Evolutionary conservation across 2,888 invertebrate species (phyloP).

Genomic region (Agonopterix arenella): DNA sequence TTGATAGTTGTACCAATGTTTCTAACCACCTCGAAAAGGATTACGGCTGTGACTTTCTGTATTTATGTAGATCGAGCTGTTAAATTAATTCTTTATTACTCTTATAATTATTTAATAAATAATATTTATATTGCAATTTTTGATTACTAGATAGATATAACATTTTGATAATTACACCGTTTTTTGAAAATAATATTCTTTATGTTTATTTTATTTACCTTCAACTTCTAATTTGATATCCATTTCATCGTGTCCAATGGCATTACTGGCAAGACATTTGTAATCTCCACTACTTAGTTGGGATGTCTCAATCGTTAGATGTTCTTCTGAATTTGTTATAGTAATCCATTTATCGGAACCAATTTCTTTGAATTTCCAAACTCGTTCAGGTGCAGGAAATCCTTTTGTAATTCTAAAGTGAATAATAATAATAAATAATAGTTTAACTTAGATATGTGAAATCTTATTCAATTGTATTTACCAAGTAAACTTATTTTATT

Average conservation of each 20-base stretch:
- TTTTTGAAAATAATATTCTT: no score
- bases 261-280: not conserved
- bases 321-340: not conserved
- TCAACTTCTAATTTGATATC: not conserved
- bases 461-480: not conserved
- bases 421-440: not conserved
- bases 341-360: not conserved
- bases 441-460: not conserved
- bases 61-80: no score
- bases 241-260: not conserved
- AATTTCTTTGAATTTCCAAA: not conserved
- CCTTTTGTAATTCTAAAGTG: not conserved
- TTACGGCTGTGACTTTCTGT: no score
- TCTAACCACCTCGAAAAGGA: no score
- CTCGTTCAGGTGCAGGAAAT: not conserved
- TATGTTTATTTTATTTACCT: not conserved
- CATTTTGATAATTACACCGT: no score
- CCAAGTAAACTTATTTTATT: no score
- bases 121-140: no score
- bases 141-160: no score
- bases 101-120: no score
- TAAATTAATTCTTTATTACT: no score
- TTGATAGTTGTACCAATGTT: no score
- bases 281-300: not conserved
- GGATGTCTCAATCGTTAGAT: no score